Evolutionary conservation across 92 coral and sea anemone species (phyloP).

Genomic region (Palythoa caribaeorum): DNA sequence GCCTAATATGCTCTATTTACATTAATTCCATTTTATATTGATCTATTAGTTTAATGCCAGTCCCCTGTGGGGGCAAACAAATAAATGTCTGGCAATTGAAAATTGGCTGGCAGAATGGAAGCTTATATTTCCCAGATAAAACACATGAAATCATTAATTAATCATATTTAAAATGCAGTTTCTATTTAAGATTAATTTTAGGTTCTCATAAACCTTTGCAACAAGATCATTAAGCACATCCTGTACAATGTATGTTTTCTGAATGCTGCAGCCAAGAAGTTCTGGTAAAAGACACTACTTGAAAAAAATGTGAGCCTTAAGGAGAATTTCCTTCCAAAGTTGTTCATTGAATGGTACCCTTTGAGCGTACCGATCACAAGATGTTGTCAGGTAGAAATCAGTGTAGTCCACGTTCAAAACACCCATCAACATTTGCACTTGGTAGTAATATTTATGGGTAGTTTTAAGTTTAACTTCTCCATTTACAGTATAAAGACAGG

Average conservation of each 20-base stretch:
- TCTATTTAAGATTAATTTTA: too few species aligned
- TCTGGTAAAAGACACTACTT: constrained; percentile 25
- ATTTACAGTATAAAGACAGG: background rate
- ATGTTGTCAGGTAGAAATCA: constrained; percentile 34
- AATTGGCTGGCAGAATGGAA: too few species aligned
- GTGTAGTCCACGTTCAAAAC: constrained; percentile 18
- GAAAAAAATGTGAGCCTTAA: constrained; percentile 24
- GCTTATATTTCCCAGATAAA: too few species aligned
- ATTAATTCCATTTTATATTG: too few species aligned
- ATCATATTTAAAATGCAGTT: too few species aligned
- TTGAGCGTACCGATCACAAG: constrained; percentile 34
- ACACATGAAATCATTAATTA: too few species aligned
- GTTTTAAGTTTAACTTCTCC: constrained; percentile 14
- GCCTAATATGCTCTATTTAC: too few species aligned
- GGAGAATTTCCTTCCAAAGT: constrained; percentile 46
- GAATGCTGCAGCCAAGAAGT: constrained; percentile 20
- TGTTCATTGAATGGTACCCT: constrained; percentile 20
- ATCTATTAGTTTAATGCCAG: too few species aligned
- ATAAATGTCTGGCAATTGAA: too few species aligned
- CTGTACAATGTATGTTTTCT: constrained; percentile 21
- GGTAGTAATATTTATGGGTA: constrained; percentile 45
- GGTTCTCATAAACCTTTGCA: background rate
- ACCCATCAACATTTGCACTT: constrained; percentile 13
- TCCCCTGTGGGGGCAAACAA: too few species aligned
- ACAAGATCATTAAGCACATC: constrained; percentile 11